phyloP scores from a whole-genome alignment of 37 sponge, comb jelly and placozoan genomes.

The Eunapius fragilis region DNA sequence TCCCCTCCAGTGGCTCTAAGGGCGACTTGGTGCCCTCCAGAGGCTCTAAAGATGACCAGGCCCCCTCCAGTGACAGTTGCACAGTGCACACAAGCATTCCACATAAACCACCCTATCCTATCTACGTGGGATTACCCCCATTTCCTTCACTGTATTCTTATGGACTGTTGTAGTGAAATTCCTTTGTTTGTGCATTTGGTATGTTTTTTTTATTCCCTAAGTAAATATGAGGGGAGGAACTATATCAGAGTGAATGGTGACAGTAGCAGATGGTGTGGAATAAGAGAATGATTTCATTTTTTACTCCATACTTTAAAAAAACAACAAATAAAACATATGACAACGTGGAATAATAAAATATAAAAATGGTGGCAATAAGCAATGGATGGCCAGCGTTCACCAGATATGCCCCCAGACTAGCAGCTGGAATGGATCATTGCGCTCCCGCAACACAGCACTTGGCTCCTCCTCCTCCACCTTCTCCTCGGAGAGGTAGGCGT shows the following conservation, averaged over 20 bases:
- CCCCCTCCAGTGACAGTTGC: neutral
- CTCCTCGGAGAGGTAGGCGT: slow-evolving; percentile 3
- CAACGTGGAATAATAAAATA: neutral
- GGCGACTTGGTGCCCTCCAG: too few relatives aligned
- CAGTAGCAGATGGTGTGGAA: neutral
- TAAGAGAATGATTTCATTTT: too few relatives aligned
- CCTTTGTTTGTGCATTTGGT: neutral
- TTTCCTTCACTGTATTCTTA: neutral
- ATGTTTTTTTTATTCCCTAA: too few relatives aligned
- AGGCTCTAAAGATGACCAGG: neutral
- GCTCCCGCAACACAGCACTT: slow-evolving; percentile 28
- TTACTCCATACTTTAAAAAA: too few relatives aligned
- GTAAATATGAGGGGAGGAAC: neutral
- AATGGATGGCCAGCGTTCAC: neutral
- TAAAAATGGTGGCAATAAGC: neutral
- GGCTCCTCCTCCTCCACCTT: slow-evolving; percentile 1
- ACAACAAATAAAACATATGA: too few relatives aligned
- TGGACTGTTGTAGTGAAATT: neutral
- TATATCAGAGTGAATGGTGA: neutral
- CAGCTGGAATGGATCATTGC: slow-evolving; percentile 56
- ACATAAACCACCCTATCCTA: neutral
- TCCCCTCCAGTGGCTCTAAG: too few relatives aligned
- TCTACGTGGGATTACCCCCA: neutral
- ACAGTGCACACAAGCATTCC: neutral
- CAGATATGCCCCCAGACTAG: slow-evolving; percentile 48